A percentile compares a stretch with the other conserved stretches of the same genome.
phyloP scores from a whole-genome alignment of 2,888 invertebrate genomes.

The Meta bourneti region DNA sequence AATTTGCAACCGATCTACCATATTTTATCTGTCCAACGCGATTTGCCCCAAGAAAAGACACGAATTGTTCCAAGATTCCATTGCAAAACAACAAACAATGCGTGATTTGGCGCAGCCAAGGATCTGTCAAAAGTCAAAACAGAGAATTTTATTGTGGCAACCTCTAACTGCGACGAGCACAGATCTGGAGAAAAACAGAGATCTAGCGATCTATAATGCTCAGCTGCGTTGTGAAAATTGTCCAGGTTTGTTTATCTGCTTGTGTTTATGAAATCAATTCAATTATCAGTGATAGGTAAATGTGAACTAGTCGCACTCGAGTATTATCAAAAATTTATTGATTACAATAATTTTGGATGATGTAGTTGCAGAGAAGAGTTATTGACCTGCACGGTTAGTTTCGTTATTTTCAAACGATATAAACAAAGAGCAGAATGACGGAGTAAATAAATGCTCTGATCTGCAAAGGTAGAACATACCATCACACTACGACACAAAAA shows the following conservation, averaged over 20 bases:
- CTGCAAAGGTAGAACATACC: too few species aligned
- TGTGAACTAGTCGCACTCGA: background rate
- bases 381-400: conserved; percentile 26
- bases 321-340: too few species aligned
- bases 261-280: background rate
- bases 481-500: too few species aligned
- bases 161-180: conserved; percentile 49
- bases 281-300: background rate
- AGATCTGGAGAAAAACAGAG: conserved; percentile 49
- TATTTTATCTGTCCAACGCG: too few species aligned
- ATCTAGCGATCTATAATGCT: background rate
- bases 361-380: background rate
- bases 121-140: conserved; percentile 30
- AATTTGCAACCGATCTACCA: too few species aligned
- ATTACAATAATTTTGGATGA: too few species aligned
- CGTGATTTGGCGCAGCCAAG: conserved; percentile 15
- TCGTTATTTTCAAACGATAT: conserved; percentile 52
- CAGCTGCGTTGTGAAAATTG: background rate
- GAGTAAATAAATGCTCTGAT: background rate
- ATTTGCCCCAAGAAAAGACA: too few species aligned
- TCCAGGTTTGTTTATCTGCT: background rate
- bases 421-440: conserved; percentile 52
- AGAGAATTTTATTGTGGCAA: conserved; percentile 35
- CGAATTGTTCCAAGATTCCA: too few species aligned
- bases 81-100: too few species aligned